Evolutionary conservation across 2,113 vertebrate species (phyloP).

Genomic region (Corapipo altera): DNA sequence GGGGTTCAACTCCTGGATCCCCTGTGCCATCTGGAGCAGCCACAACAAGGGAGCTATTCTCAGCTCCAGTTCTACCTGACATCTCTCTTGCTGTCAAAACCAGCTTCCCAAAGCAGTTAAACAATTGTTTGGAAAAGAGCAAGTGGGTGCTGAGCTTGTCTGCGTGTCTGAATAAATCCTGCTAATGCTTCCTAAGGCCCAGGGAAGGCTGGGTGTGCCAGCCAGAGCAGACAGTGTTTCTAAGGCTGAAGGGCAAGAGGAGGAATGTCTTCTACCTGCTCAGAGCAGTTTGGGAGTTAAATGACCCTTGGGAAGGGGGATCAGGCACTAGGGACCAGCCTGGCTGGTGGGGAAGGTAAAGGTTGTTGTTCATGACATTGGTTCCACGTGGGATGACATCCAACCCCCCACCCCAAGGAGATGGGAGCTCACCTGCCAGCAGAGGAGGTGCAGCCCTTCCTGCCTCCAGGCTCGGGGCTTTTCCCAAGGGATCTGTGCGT

Average conservation of each 20-base stretch:
- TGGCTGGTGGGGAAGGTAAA: neutral
- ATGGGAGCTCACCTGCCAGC: neutral
- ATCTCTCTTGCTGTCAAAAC: slow-evolving; percentile 40
- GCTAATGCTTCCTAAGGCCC: neutral
- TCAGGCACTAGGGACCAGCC: neutral
- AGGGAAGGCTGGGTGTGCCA: neutral
- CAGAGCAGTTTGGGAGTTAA: neutral
- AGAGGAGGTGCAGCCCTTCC: neutral
- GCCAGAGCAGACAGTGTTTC: neutral
- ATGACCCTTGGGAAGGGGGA: neutral
- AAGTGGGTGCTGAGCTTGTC: slow-evolving; percentile 46
- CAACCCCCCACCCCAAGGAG: rapidly evolving
- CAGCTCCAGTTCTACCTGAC: slow-evolving; percentile 46
- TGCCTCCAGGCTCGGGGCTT: neutral
- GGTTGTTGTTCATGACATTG: neutral
- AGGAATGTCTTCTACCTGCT: rapidly evolving
- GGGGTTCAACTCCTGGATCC: neutral
- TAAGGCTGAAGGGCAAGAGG: neutral
- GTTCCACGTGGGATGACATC: rapidly evolving
- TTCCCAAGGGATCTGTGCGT: neutral
- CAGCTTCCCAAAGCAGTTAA: slow-evolving; percentile 34
- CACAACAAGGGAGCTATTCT: slow-evolving; percentile 28
- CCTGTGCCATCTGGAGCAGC: slow-evolving; percentile 16
- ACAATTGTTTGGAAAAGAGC: slow-evolving; percentile 50
- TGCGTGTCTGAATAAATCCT: neutral